phyloP scores from a whole-genome alignment of 2,888 invertebrate species.

The Pollenia amentaria region DNA sequence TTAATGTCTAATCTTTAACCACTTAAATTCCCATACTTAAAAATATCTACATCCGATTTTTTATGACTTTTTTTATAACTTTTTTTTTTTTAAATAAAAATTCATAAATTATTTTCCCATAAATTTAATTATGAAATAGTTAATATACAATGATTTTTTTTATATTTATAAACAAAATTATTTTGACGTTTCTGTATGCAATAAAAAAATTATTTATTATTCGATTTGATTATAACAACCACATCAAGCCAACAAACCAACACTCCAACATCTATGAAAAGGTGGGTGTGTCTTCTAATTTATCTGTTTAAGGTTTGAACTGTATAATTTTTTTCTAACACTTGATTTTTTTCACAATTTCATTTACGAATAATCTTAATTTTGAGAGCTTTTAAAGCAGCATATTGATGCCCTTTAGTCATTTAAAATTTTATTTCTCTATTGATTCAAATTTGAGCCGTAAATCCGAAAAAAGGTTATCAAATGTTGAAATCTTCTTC shows the following conservation, averaged over 20 bases:
- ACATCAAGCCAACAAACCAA: neutral
- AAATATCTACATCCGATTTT: constrained; percentile 1
- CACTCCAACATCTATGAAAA: neutral
- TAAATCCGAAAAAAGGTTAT: constrained; percentile 59
- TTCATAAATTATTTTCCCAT: constrained; percentile 38
- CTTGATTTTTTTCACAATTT: constrained; percentile 23
- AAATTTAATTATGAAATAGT: constrained; percentile 45
- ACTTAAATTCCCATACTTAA: constrained; percentile 26
- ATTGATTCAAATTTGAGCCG: constrained; percentile 24
- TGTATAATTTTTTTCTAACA: constrained; percentile 18
- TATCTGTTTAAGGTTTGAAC: constrained; percentile 31
- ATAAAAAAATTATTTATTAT: constrained; percentile 8
- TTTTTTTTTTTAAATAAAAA: constrained; percentile 23
- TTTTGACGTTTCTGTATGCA: constrained; percentile 22
- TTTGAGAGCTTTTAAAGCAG: constrained; percentile 1
- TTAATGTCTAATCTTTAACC: neutral
- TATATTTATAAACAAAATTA: neutral
- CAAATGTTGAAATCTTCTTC: constrained; percentile 58
- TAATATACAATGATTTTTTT: constrained; percentile 5
- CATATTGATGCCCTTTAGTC: constrained; percentile 45
- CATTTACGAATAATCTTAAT: constrained; percentile 8
- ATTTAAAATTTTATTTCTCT: constrained; percentile 16
- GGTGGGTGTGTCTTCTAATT: constrained; percentile 64
- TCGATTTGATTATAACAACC: neutral
- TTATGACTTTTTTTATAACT: neutral